Base-by-base conservation (phyloP, 2,888 invertebrate genomes). In the Agrochola lychnidis region DNA sequence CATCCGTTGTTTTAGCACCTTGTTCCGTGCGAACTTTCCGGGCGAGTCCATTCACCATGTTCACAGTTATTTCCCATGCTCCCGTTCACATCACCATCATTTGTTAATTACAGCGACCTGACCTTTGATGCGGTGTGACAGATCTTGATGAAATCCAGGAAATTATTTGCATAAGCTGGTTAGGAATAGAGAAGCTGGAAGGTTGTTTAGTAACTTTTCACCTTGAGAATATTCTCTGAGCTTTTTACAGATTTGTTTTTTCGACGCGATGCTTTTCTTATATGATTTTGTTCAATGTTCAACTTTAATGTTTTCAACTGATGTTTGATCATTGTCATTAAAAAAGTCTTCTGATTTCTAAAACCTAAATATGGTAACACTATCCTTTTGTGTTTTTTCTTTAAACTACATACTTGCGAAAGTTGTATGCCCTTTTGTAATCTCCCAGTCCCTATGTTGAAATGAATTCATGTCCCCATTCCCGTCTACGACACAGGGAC, bases 71-170 rank as follows among this genome's bases (percentile, higher is more conserved):
- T 94, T 96, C 95, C 90, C 96, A 96, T 95, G 96, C 90, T 92
- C 95, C 87, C 93, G 92, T 96, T 96, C 96, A 88, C 96, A 95
- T 81, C 83, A 83, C 89, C 90, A 94, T 95, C 95, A 94, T 94
- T 92, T 86, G 88, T 88, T 93, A 92, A 92, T 93, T 91, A 91
- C 89, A 83, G 82, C 91, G 90, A 94, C 94, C 93, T 92, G 93
- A 93, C 94, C 94, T 93, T 92, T 90, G 90, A 90, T 80, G 87
- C 78, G 77, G 89, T 90, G 91, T 90, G 92, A 92, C 91, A 92
- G 91, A 90, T 92, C 89, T 87, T 87, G 88, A 90, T 89, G 88
- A 88, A 88, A 88, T 88, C 81, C 76, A 87, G 90, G 88, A 85
- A 89, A 86, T 76, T 79, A 83, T 87, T 82, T 88, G 86, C 82